Conservation (phyloP, 30 jellyfish, hydroid and myxozoan genomes). For the Aurelia aurita complex sp. Pacific region DNA sequence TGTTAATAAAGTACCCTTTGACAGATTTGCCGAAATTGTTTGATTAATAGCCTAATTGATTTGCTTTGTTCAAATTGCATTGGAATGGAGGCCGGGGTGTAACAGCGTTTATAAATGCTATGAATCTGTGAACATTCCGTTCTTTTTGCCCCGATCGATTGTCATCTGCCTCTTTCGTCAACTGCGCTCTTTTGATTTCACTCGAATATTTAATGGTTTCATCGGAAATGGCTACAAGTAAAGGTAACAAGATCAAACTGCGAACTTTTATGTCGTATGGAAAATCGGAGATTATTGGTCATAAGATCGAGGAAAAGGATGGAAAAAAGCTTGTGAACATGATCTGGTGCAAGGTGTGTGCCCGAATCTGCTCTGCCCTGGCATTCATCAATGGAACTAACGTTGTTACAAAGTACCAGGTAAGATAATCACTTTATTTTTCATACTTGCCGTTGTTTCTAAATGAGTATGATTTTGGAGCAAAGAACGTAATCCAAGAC, state of each 20-base stretch:
- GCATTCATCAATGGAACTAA: slow-evolving; percentile 51
- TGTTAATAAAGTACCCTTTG: too few species aligned
- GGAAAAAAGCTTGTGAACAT: slow-evolving; percentile 13
- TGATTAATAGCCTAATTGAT: background rate
- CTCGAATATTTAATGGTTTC: background rate
- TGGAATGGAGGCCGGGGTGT: too few species aligned
- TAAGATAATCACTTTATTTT: background rate
- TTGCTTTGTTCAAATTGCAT: too few species aligned
- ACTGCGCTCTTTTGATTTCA: background rate
- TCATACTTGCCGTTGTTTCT: too few species aligned
- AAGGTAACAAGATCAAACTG: slow-evolving; percentile 33
- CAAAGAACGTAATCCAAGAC: too few species aligned
- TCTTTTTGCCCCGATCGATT: too few species aligned
- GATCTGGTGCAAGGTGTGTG: slow-evolving; percentile 60
- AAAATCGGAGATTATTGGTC: slow-evolving; percentile 12
- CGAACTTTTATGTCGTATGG: slow-evolving; percentile 22
- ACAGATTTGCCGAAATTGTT: background rate
- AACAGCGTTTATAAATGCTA: too few species aligned
- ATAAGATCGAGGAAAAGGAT: slow-evolving; percentile 12
- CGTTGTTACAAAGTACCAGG: slow-evolving; percentile 39
- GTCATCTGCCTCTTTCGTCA: too few species aligned
- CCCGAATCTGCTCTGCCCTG: slow-evolving; percentile 21
- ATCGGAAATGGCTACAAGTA: background rate
- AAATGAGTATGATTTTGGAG: too few species aligned
- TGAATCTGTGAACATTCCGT: too few species aligned